A percentile compares a stretch with the other conserved stretches of the same genome.
These are phyloP conservation scores for Danaus chrysippus DNA, from an alignment of 2,888 invertebrate genomes.

Conservation along the genomic window DNA sequence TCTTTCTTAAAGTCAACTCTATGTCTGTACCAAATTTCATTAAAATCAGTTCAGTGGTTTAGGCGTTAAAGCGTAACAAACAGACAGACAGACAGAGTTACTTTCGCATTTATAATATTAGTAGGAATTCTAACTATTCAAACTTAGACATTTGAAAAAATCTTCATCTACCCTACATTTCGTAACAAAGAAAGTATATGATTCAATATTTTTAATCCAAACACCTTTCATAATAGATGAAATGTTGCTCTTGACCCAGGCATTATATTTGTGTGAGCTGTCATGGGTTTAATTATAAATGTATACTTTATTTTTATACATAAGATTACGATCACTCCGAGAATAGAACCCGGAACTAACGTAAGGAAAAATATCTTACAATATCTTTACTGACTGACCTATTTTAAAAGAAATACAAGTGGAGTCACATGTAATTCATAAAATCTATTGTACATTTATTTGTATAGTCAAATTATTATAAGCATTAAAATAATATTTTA, in stretches of 20 bases:
- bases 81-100: no score
- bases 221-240: background rate
- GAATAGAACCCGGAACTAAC: conserved; percentile 18
- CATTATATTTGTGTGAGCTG: background rate
- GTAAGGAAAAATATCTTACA: background rate
- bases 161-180: no score
- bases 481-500: background rate
- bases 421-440: background rate
- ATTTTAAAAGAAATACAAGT: background rate
- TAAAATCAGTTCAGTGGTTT: no score
- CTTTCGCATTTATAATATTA: no score
- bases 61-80: no score
- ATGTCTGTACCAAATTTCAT: no score
- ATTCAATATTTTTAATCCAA: background rate
- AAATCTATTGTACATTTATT: background rate
- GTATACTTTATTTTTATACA: background rate
- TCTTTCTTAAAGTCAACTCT: no score
- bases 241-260: background rate
- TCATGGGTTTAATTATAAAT: conserved; percentile 2
- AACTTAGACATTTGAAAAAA: no score
- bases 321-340: conserved; percentile 5
- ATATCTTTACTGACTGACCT: background rate
- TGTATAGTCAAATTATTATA: no score
- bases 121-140: no score
- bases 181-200: no score